Evolutionary conservation across 2,888 invertebrate genomes (phyloP), one percentile per base, ranked within the genome.

Genomic region (Cheilosia vulpina): DNA sequence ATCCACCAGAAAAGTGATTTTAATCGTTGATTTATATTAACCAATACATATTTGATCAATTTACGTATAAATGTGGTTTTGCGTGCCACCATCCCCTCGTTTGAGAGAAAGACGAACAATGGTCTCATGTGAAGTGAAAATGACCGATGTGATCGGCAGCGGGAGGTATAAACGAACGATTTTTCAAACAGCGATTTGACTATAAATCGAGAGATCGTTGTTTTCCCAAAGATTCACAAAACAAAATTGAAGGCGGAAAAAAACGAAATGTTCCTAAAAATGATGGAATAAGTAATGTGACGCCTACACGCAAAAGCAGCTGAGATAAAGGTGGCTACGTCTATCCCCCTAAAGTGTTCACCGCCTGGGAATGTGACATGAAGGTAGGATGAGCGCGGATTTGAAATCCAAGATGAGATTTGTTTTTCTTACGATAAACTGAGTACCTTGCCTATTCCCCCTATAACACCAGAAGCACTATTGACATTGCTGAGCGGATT

Each of bases 41-140:
- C 80, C 87, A 87, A 88, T 75, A 84, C 87, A 80, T 87, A 87
- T 88, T 87, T 87, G 87, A 87, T 88, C 87, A 87, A 87, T 87
- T 87, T 80, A 75, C 78, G 78, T 85, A 87, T 87, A 83, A 87
- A 85, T 87, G 79, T 82, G 83, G 60, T 68, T 77, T 83, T 87
- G 78, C 76, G 62, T 84, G 87, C 76, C 72, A 73, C 80, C 77
- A 52, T 66, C 31, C 31, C 41, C 66, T n/a, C 31, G 45, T 50
- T 50, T n/a, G 5, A 27, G 27, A 66, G 19, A 62, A 77, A 57
- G 53, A 65, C 71, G 47, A 65, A 82, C 4, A 38, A 50, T 24
- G 38, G 41, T 50, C 62, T 62, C 24, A 63, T 62, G 27, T 65
- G 41, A 78, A 72, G 50, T 73, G 72, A 78, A 82, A 82, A 78